A percentile compares a stretch with the other conserved stretches of the same genome.
Conservation (phyloP, 1,140 invertebrate genomes). For the Bombus huntii region DNA sequence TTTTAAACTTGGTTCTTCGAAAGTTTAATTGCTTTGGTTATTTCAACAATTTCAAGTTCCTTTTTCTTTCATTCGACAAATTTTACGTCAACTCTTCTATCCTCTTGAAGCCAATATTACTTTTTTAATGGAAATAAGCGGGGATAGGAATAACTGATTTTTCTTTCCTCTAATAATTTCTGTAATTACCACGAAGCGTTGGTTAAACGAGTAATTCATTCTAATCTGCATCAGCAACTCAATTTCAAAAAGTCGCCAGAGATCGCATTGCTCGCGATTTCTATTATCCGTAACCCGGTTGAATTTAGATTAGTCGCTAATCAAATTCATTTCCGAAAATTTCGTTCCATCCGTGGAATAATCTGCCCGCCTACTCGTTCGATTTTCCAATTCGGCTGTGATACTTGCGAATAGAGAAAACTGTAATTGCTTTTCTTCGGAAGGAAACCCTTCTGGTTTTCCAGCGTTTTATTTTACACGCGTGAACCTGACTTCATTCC, state of each 20-base stretch:
- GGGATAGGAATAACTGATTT: not conserved
- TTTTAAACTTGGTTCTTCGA: not conserved
- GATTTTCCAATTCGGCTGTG: too few species aligned
- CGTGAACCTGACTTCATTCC: not conserved
- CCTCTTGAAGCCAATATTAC: too few species aligned
- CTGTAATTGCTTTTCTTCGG: not conserved
- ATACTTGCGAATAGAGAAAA: not conserved
- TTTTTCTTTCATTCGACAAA: not conserved
- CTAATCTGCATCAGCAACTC: not conserved
- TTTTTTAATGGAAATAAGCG: too few species aligned
- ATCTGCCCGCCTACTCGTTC: not conserved
- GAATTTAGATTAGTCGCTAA: constrained; percentile 34
- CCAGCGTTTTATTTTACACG: not conserved
- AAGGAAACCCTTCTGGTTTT: not conserved
- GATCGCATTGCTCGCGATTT: constrained; percentile 3
- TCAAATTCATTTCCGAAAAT: constrained; percentile 35
- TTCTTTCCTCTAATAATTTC: not conserved
- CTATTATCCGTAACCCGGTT: constrained; percentile 14
- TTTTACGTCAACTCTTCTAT: not conserved
- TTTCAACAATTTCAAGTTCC: not conserved
- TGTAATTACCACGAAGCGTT: not conserved
- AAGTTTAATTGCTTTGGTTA: not conserved
- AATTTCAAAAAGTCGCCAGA: not conserved
- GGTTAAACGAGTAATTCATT: not conserved
- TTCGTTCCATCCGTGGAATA: not conserved